These are phyloP conservation scores for Heliconius cydno DNA, from an alignment of 2,888 invertebrate species.

Conservation along the genomic window DNA sequence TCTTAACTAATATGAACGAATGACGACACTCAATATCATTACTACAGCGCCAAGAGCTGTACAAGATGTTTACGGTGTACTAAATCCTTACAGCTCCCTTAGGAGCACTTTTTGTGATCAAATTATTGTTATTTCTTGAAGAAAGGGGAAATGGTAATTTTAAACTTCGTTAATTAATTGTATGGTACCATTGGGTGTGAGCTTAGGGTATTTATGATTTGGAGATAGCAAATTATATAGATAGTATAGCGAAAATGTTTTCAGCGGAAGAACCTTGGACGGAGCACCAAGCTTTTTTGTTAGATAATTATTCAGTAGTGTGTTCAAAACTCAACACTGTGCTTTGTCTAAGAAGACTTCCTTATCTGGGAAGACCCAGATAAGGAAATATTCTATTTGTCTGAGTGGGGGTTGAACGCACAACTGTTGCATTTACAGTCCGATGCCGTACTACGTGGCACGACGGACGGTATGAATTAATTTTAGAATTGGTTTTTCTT, in stretches of 20 bases:
- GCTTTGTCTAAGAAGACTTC: background rate
- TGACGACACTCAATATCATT: background rate
- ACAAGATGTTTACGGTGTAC: background rate
- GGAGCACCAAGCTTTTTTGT: too few relatives aligned
- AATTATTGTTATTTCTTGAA: background rate
- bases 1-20: background rate
- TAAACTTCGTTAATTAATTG: conserved; percentile 2
- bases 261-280: too few relatives aligned
- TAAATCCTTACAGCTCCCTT: background rate
- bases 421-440: background rate
- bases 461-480: background rate
- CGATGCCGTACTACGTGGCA: background rate
- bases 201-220: background rate
- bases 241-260: too few relatives aligned
- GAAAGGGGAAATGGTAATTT: background rate
- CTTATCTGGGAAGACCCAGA: background rate
- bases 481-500: too few relatives aligned
- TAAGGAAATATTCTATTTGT: background rate
- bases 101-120: background rate
- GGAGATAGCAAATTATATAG: background rate
- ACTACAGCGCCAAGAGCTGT: background rate
- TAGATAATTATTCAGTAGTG: too few relatives aligned
- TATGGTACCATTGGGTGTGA: background rate
- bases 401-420: background rate
- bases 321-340: background rate